phyloP scores from a whole-genome alignment of 2,888 invertebrate species.

The Mechanitis messenoides region DNA sequence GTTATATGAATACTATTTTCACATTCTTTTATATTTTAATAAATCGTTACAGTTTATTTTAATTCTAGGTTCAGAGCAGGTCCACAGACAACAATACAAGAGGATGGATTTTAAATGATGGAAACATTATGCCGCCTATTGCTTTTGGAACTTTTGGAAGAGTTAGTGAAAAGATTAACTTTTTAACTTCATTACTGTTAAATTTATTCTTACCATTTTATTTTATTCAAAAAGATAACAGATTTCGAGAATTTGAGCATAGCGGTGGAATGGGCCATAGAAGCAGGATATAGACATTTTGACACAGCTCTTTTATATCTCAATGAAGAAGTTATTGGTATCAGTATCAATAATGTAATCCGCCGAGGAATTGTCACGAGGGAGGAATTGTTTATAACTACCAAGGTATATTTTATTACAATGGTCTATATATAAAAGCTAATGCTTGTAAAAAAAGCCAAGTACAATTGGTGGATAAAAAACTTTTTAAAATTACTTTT shows the following conservation, averaged over 20 bases:
- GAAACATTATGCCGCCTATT: slow-evolving; percentile 53
- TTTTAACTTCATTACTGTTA: neutral
- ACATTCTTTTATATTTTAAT: no score
- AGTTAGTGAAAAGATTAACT: neutral
- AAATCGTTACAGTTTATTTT: no score
- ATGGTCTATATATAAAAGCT: no score
- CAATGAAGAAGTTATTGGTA: slow-evolving; percentile 66
- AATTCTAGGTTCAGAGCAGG: neutral
- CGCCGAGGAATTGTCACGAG: slow-evolving; percentile 63
- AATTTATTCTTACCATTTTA: neutral
- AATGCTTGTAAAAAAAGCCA: no score
- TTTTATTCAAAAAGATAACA: neutral
- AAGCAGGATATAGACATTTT: slow-evolving; percentile 53
- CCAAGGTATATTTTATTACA: slow-evolving; percentile 42
- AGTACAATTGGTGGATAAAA: no score
- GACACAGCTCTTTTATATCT: slow-evolving; percentile 53
- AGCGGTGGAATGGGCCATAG: slow-evolving; percentile 46
- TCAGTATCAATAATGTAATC: slow-evolving; percentile 67
- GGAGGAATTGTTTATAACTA: slow-evolving; percentile 53
- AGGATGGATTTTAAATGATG: slow-evolving; percentile 46
- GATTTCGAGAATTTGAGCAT: slow-evolving; percentile 25
- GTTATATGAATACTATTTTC: no score
- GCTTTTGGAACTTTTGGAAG: slow-evolving; percentile 53
- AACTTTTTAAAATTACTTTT: no score
- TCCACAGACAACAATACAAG: neutral